phyloP scores from a whole-genome alignment of 2,888 invertebrate species.

The Calliphora vomitoria region DNA sequence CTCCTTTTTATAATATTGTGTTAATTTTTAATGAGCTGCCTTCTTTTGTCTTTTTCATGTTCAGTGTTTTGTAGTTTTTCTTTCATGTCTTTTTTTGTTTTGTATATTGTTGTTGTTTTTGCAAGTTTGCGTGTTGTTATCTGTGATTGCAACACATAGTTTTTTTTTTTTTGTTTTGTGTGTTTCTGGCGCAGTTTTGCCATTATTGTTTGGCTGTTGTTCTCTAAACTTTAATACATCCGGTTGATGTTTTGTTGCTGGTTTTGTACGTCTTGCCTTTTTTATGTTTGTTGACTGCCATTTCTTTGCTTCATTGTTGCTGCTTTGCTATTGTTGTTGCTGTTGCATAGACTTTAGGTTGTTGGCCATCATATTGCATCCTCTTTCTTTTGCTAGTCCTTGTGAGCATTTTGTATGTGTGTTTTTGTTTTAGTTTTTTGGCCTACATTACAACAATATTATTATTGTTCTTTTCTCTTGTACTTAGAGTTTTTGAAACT shows the following conservation, averaged over 20 bases:
- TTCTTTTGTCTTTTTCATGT: constrained; percentile 60
- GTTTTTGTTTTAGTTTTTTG: constrained; percentile 33
- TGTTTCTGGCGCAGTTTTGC: constrained; percentile 46
- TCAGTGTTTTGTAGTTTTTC: constrained; percentile 36
- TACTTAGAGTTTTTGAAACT: constrained; percentile 32
- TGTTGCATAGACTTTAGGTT: constrained; percentile 33
- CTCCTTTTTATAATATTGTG: constrained; percentile 62
- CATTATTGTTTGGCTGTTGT: constrained; percentile 51
- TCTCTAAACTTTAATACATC: constrained; percentile 60
- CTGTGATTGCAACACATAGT: constrained; percentile 57
- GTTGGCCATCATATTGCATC: constrained; percentile 62
- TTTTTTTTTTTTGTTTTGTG: constrained; percentile 37
- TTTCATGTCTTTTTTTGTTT: too few relatives aligned
- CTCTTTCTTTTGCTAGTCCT: constrained; percentile 35
- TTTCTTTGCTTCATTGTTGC: constrained; percentile 19
- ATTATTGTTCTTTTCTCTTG: constrained; percentile 29
- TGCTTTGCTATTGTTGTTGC: background rate
- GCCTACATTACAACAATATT: constrained; percentile 57
- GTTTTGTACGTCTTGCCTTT: constrained; percentile 38
- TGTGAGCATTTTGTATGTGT: background rate
- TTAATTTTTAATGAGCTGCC: constrained; percentile 73
- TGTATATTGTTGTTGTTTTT: constrained; percentile 31
- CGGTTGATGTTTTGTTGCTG: constrained; percentile 55
- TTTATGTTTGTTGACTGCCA: constrained; percentile 37
- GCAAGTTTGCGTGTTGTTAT: constrained; percentile 58